Conservation (phyloP, 1,140 invertebrate genomes). For the Hylyphantes graminicola region DNA sequence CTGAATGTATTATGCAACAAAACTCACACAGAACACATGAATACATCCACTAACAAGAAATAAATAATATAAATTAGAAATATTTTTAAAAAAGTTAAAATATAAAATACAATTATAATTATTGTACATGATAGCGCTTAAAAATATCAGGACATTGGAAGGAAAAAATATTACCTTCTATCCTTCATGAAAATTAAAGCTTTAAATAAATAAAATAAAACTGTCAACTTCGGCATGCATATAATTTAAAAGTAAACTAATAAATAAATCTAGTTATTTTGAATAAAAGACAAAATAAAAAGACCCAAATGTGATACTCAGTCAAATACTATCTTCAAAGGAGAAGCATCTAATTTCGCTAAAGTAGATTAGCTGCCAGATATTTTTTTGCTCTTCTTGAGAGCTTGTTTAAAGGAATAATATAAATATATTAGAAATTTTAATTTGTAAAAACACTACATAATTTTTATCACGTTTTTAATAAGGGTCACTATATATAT, state of each 20-base stretch:
- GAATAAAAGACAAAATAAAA: too few species aligned
- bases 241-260: too few species aligned
- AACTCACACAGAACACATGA: neutral
- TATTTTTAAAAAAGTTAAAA: neutral
- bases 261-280: too few species aligned
- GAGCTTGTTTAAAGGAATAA: constrained; percentile 20
- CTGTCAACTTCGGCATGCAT: too few species aligned
- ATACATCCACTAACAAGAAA: too few species aligned
- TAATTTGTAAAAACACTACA: constrained; percentile 41
- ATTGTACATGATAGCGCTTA: too few species aligned
- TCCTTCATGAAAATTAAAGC: too few species aligned
- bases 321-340: constrained; percentile 14
- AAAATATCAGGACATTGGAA: too few species aligned
- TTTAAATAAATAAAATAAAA: too few species aligned
- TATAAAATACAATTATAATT: too few species aligned
- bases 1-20: constrained; percentile 1
- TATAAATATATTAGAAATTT: constrained; percentile 50
- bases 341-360: constrained; percentile 19
- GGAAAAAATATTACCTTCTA: too few species aligned
- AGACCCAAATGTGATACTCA: constrained; percentile 15
- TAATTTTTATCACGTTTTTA: constrained; percentile 37
- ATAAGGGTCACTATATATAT: constrained; percentile 19
- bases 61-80: neutral
- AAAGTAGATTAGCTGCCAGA: constrained; percentile 52
- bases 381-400: constrained; percentile 32